Base-by-base conservation (phyloP, 2,888 invertebrate species). In the Dryobota labecula region DNA sequence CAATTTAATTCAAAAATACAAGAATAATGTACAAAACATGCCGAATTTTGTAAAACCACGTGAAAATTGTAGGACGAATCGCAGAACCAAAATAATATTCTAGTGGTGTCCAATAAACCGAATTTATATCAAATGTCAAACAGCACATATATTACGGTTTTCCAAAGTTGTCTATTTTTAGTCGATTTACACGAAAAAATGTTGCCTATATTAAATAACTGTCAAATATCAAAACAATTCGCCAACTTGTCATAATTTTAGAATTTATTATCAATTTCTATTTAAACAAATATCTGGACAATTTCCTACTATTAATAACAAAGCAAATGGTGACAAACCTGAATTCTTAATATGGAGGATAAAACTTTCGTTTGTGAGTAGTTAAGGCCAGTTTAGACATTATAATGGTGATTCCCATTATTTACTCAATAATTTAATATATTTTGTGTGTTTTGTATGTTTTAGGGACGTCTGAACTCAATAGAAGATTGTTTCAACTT, bases 391-490 rank as follows among this genome's bases (percentile, higher is more conserved):
- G 43, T 49, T 47, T 36, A 56, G 62, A 66, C 24, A 33, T 11
- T 3, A 0, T 47, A 41, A 0, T 38, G 45, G 3, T 13, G 24
- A 15, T 60, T 60, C 5, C 9, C 18, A 61, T 47, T 70, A 77
- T 58, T 71, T 69, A 61, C 43, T 41, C 38, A 66, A 63, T 27
- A 27, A 58, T 66, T 18, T 30, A 20, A 45, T 15, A 18, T 58
- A 49, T 56, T 38, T 70, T 73, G 49, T 54, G 41, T 62, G 45
- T 51, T 57, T 67, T 68, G n/a, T 56, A 61, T 71, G 38, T 90
- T 93, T 74, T 80, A 96, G 96, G 96, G 95, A 92, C 94, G 9
- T 86, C 92, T 51, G 91, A 93, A 64, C 89, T 94, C n/a, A 94
- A 90, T 30, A 92, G 89, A 76, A 92, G 89, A 77, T 87, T 96